Evolutionary conservation across 92 coral and sea anemone genomes (phyloP).

Genomic region (Phymanthus crucifer): DNA sequence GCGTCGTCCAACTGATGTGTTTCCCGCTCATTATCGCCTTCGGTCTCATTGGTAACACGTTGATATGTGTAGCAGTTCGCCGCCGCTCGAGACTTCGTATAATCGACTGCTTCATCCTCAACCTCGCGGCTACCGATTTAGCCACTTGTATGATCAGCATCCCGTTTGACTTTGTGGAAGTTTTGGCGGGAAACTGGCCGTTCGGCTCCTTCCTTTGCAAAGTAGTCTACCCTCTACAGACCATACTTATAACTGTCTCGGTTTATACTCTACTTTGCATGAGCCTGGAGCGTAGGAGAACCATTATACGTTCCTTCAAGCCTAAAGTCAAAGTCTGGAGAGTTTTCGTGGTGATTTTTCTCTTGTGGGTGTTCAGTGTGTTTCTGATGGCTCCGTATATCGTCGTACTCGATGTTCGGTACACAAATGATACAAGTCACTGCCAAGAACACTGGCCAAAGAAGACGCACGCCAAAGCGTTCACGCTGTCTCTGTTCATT

Average conservation of each 20-base stretch:
- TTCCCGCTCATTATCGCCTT: slow-evolving; percentile 70
- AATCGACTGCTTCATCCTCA: slow-evolving; percentile 69
- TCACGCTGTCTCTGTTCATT: slow-evolving; percentile 67
- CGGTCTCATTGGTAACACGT: slow-evolving; percentile 69
- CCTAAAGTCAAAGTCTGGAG: slow-evolving; percentile 66
- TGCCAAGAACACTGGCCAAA: slow-evolving; percentile 65
- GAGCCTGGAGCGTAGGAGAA: slow-evolving; percentile 82
- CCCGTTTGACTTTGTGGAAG: slow-evolving; percentile 77
- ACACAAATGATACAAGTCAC: slow-evolving; percentile 10
- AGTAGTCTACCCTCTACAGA: slow-evolving; percentile 36
- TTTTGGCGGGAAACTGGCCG: slow-evolving; percentile 61
- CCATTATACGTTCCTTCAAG: slow-evolving; percentile 70
- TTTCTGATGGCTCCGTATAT: slow-evolving; percentile 70
- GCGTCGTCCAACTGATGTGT: slow-evolving; percentile 65
- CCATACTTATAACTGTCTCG: slow-evolving; percentile 64
- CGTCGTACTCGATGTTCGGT: slow-evolving; percentile 49
- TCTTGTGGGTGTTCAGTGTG: slow-evolving; percentile 62
- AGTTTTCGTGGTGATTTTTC: slow-evolving; percentile 38
- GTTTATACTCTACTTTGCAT: slow-evolving; percentile 75
- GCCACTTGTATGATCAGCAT: slow-evolving; percentile 62
- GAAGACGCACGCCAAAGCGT: slow-evolving; percentile 47
- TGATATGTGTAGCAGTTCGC: slow-evolving; percentile 72
- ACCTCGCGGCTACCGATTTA: slow-evolving; percentile 69
- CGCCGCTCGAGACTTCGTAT: slow-evolving; percentile 75
- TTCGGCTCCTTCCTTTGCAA: slow-evolving; percentile 65